Evolutionary conservation across 2,888 invertebrate genomes (phyloP), one percentile per base, ranked within the genome.

Genomic region (Volucella inflata): DNA sequence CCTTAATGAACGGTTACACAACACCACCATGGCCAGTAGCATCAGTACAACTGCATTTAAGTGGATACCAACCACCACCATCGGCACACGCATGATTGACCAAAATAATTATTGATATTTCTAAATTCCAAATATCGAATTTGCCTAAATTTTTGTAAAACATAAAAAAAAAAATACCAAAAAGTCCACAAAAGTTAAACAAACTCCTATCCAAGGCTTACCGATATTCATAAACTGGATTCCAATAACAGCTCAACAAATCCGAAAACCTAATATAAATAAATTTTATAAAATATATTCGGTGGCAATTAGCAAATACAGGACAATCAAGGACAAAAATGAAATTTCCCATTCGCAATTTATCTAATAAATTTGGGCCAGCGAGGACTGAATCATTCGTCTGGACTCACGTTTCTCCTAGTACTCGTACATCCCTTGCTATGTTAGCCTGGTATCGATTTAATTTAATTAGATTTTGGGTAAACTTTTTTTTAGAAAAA

Each of bases 271-370:
- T n/a, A 65, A 80, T 74, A 67, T 51, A 74, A 74, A 80, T 80
- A 80, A 68, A 68, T 74, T 74, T 74, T 80, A 60, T 51, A 72
- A 14, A 46, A 79, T 65, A 79, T 46, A 60, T 72, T 72, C 59
- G 79, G 72, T 51, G 72, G 65, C 42, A 67, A 65, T 72, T 64
- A 65, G 65, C 65, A 79, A 79, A 79, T 71, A 77, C 57, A 42
- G 53, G 65, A 44, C 51, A 78, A 78, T 78, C 64, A 78, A 78
- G 71, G 71, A 71, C 78, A 64, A 71, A 72, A 65, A 67, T 60
- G 30, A 48, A 72, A 51, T 60, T 79, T 72, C 40, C 48, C 30
- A 78, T 71, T 57, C 8, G 48, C 16, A 65, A 71, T 64, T 71
- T 59, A 71, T 78, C 57, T 55, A 72, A 65, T 50, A 17, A 36